A percentile compares a stretch with the other conserved stretches of the same genome.
Evolutionary conservation across 1,140 invertebrate species (phyloP).

Genomic region (Caenorhabditis brenneri): DNA sequence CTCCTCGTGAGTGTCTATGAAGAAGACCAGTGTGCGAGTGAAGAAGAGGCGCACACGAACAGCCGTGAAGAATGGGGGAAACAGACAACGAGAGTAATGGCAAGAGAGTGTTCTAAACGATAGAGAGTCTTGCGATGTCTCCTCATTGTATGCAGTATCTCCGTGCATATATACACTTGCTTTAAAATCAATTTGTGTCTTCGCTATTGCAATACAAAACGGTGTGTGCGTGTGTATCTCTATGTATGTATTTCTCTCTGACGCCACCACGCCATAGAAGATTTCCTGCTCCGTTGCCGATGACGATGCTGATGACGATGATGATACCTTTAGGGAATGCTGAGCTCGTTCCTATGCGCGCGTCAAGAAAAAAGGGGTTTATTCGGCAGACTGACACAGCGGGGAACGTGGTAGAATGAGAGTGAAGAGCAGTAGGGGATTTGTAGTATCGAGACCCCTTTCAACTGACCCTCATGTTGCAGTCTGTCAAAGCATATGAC

Average conservation of each 20-base stretch:
- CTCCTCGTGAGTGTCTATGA: slow-evolving; percentile 1
- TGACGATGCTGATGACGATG: slow-evolving; percentile 16
- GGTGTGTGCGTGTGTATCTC: slow-evolving; percentile 18
- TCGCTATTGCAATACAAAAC: slow-evolving; percentile 39
- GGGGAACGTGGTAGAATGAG: not conserved
- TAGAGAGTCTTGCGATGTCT: not conserved
- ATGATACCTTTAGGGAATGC: not conserved
- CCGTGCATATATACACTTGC: slow-evolving; percentile 19
- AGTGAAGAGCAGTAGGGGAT: not conserved
- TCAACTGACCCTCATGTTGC: slow-evolving; percentile 7
- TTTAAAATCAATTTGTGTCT: slow-evolving; percentile 37
- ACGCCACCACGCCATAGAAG: slow-evolving; percentile 27
- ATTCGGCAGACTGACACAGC: not conserved
- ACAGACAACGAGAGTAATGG: not conserved
- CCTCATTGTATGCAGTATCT: not conserved
- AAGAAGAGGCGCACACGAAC: not conserved
- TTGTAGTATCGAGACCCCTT: not conserved
- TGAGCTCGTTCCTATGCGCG: not conserved
- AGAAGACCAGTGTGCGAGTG: slow-evolving; percentile 6
- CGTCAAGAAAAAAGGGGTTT: not conserved
- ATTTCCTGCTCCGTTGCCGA: not conserved
- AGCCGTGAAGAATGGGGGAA: not conserved
- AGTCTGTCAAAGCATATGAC: slow-evolving; percentile 39
- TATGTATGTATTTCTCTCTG: slow-evolving; percentile 23
- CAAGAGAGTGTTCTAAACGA: not conserved